A percentile compares a stretch with the other conserved stretches of the same genome.
These are phyloP conservation scores for Sanderia malayensis DNA, from an alignment of 30 jellyfish, hydroid and myxozoan species.

Conservation along the genomic window DNA sequence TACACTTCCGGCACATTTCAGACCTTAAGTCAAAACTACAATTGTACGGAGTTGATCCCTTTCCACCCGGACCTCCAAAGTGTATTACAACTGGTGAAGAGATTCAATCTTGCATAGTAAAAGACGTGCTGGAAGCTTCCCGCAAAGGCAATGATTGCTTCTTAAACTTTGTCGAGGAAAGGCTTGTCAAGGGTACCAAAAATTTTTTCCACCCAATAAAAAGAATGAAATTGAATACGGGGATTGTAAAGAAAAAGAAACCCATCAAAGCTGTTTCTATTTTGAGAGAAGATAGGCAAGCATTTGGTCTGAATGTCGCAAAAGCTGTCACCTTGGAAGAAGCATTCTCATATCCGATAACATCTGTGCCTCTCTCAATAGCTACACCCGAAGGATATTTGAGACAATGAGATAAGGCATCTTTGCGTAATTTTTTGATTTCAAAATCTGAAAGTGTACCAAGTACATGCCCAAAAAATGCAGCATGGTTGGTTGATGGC, in stretches of 20 bases:
- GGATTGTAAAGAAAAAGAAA: neutral
- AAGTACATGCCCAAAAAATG: neutral
- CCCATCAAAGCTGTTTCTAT: neutral
- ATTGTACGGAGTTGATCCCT: neutral
- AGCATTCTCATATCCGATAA: neutral
- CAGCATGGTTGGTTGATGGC: slow-evolving; percentile 3
- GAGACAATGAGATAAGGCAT: neutral
- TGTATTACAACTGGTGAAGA: neutral
- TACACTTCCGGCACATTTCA: neutral
- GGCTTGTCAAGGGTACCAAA: slow-evolving; percentile 3
- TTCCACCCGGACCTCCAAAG: neutral
- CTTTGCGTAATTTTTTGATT: neutral
- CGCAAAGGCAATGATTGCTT: slow-evolving; percentile 1
- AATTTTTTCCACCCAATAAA: neutral
- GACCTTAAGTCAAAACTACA: neutral
- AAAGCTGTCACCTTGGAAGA: neutral
- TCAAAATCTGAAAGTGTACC: neutral
- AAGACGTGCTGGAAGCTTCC: slow-evolving; percentile 1
- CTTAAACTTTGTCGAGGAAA: neutral
- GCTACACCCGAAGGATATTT: slow-evolving; percentile 1
- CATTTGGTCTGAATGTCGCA: neutral
- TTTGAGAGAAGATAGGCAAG: neutral
- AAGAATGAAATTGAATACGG: neutral
- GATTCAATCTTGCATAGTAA: neutral
- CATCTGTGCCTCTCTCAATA: slow-evolving; percentile 1